Evolutionary conservation across 2,113 vertebrate species (phyloP), one percentile per base, ranked within the genome.

Genomic region (Misgurnus mizolepis): DNA sequence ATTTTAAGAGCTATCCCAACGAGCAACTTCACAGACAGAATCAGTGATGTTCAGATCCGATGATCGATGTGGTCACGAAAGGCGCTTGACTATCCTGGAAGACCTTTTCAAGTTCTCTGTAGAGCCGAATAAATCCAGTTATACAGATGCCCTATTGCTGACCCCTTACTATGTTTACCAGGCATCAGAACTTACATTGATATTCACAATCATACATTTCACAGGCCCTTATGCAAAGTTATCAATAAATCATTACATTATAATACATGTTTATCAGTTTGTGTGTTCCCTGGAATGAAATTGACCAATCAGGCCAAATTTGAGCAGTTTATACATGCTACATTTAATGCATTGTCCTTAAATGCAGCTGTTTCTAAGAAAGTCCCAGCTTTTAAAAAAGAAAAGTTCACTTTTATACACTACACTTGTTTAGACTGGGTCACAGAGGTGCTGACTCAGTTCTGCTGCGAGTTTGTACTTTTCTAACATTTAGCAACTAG

Each of bases 361-460:
- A 18, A 74, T 61, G 27, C 12, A 61, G 27, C 43, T 74, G 69
- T 58, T 72, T 53, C 22, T 22, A 22, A 22, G 22, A 0, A 22
- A 22, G 22, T 22, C 1, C 22, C 53, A 18, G 69, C 17, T 72
- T 72, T 58, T 9, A 72, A 53, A 41, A 47, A 0, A 17, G 41
- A 7, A 73, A 5, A 43, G 50, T 15, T 14, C 15, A 53, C 50
- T 53, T 53, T 4, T 15, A 43, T 39, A 41, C 18, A 27, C 40
- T 43, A 6, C 15, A 27, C 60, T 45, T 58, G 40, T 74, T 60
- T 43, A 74, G 40, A 74, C 34, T 40, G 53, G 68, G 27, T 71
- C 50, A 71, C 50, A n/a, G 40, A 50, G 50, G 50, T 43, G 69
- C 9, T 72, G 53, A 72, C 34, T 72, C 17, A 56, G 11, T 71